Base-by-base conservation (phyloP, 35 echinoderm and acorn worm species). In the Holothuria glaberrima region DNA sequence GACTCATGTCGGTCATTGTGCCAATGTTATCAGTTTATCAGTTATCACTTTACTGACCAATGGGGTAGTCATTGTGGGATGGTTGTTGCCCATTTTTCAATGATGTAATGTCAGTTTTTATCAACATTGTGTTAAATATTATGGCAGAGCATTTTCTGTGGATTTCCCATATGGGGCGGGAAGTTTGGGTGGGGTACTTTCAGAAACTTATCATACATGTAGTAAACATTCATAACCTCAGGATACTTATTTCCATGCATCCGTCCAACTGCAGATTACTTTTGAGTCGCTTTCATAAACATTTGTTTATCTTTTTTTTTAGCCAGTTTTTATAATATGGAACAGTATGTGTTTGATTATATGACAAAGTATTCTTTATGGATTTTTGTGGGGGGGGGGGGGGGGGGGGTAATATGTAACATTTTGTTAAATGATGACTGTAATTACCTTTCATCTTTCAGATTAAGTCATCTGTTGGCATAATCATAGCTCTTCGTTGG, bases 261-360 rank as follows among this genome's bases (percentile, higher is more conserved):
- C 60, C 12, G 60, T 64, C 60, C 60, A 64, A 64, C 60, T 64
- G 60, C 60, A 64, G 19, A 64, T 64, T 22, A 64, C 60, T 64
- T 64, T 64, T 64, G 2, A 59, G 12, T 59, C 12, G 12, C 21
- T 59, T 59, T 13, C 21, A 21, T 59, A 59, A 59, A 59, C 58
- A 59, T 59, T 59, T 59, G 12, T 21, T 59, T 59, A 13, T 21
- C 58, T 13, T 59, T 59, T 59, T 21, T 21, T 59, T 59, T 59
- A 13, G 12, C 21, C 12, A 21, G 12, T 59, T 59, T 59, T 59
- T 59, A 13, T 59, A 59, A 59, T 59, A 59, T 59, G 58, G 58
- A 59, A 59, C 21, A 13, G 60, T 64, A 64, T 64, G 58, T 64
- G 19, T 64, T 64, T 64, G 13, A 64, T 3, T 22, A 64, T 59